phyloP scores from a whole-genome alignment of 2,888 invertebrate species.

The Philopedon plagiatum region DNA sequence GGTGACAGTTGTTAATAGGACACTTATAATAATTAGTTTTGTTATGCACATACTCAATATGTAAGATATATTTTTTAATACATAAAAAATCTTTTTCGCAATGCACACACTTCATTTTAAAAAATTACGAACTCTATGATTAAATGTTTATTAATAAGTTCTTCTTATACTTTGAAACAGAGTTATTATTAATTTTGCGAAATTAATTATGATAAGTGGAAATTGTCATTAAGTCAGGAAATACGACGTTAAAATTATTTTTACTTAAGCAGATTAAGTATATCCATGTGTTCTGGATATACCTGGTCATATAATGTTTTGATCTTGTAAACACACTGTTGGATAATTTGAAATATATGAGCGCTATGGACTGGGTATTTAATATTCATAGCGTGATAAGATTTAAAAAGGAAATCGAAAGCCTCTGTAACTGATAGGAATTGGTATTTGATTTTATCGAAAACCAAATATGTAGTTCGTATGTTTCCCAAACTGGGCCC shows the following conservation, averaged over 20 bases:
- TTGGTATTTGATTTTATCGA: conserved; percentile 27
- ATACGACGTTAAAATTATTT: background rate
- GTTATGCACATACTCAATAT: conserved; percentile 22
- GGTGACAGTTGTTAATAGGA: conserved; percentile 6
- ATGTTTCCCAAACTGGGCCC: background rate
- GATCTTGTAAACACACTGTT: conserved; percentile 4
- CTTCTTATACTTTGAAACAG: background rate
- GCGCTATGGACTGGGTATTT: conserved; percentile 13
- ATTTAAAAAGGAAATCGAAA: conserved; percentile 20
- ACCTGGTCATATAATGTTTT: conserved; percentile 1
- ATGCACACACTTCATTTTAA: conserved; percentile 9
- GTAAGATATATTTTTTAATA: conserved; percentile 17
- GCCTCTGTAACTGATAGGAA: conserved; percentile 3
- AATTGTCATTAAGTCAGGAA: too few species aligned
- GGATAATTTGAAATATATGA: conserved; percentile 10
- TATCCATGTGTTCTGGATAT: background rate
- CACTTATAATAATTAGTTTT: conserved; percentile 10
- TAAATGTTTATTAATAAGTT: background rate
- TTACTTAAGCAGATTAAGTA: background rate
- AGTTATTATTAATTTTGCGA: background rate
- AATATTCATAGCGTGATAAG: background rate
- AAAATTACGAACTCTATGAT: background rate
- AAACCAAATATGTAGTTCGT: conserved; percentile 8
- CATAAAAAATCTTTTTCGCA: conserved; percentile 14
- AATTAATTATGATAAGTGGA: too few species aligned